Conservation (phyloP, 30 jellyfish, hydroid and myxozoan species). For the Pelagia noctiluca region DNA sequence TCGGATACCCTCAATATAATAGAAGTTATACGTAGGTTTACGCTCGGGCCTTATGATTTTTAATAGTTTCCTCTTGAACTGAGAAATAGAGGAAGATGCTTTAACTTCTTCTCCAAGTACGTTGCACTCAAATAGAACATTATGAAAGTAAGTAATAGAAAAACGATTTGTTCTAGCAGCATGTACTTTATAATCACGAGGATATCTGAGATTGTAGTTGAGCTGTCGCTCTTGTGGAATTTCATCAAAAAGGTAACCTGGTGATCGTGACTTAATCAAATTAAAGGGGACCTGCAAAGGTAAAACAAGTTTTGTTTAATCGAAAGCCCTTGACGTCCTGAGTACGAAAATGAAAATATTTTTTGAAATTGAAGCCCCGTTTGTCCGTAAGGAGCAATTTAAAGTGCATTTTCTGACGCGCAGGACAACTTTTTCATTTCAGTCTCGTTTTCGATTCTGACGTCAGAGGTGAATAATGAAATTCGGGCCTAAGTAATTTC, state of each 20-base stretch:
- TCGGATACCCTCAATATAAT: slow-evolving; percentile 26
- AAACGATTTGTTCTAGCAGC: slow-evolving; percentile 46
- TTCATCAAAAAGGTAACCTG: slow-evolving; percentile 42
- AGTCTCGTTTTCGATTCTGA: too few species aligned
- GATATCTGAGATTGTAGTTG: slow-evolving; percentile 20
- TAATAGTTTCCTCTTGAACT: slow-evolving; percentile 33
- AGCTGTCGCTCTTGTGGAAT: slow-evolving; percentile 41
- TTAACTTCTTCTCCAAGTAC: slow-evolving; percentile 34
- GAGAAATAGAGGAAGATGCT: slow-evolving; percentile 18
- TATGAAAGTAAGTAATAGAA: slow-evolving; percentile 33
- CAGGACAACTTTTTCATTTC: too few species aligned
- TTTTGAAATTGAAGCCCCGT: too few species aligned
- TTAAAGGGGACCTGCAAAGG: too few species aligned
- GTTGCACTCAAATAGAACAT: slow-evolving; percentile 41
- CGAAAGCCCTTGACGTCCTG: too few species aligned
- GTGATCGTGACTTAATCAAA: slow-evolving; percentile 7
- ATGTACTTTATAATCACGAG: slow-evolving; percentile 30
- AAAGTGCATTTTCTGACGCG: too few species aligned
- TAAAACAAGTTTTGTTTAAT: too few species aligned
- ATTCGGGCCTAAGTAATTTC: too few species aligned
- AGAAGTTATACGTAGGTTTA: slow-evolving; percentile 12
- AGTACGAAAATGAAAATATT: too few species aligned
- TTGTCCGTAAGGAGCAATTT: too few species aligned
- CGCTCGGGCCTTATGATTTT: slow-evolving; percentile 28
- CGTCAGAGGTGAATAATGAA: too few species aligned